Conservation (phyloP, 2,113 vertebrate species). For the Patagioenas fasciata region DNA sequence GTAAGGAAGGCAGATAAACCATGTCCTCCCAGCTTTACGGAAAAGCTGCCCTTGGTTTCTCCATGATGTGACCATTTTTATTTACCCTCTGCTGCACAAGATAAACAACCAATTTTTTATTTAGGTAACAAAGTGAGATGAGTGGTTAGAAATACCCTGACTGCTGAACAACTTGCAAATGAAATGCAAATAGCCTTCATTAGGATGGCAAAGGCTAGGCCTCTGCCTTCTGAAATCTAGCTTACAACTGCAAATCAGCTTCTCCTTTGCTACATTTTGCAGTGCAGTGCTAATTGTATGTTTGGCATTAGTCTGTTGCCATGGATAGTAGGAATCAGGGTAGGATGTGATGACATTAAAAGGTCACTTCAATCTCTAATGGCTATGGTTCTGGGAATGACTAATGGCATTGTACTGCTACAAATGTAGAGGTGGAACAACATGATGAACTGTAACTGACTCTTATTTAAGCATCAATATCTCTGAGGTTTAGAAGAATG, state of each 20-base stretch:
- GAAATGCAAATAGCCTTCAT: neutral
- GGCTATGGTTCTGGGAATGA: neutral
- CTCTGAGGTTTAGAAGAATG: slow-evolving; percentile 5
- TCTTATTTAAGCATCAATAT: neutral
- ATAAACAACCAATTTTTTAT: neutral
- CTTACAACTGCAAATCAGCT: neutral
- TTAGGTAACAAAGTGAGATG: rapidly evolving
- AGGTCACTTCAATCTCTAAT: slow-evolving; percentile 58
- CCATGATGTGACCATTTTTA: neutral
- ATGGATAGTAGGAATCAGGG: slow-evolving; percentile 18
- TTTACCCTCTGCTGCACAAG: neutral
- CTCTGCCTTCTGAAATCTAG: neutral
- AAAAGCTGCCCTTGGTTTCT: neutral
- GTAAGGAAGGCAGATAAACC: neutral
- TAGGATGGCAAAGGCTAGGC: neutral
- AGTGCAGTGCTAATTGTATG: neutral
- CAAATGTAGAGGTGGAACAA: slow-evolving; percentile 14
- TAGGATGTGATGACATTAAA: slow-evolving; percentile 36
- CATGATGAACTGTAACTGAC: neutral
- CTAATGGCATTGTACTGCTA: slow-evolving; percentile 32
- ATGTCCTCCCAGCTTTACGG: neutral
- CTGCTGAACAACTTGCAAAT: neutral
- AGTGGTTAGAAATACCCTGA: neutral
- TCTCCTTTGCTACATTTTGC: neutral
- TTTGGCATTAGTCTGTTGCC: slow-evolving; percentile 43